Base-by-base conservation (phyloP, 35 echinoderm and acorn worm genomes). In the Ptychodera flava region DNA sequence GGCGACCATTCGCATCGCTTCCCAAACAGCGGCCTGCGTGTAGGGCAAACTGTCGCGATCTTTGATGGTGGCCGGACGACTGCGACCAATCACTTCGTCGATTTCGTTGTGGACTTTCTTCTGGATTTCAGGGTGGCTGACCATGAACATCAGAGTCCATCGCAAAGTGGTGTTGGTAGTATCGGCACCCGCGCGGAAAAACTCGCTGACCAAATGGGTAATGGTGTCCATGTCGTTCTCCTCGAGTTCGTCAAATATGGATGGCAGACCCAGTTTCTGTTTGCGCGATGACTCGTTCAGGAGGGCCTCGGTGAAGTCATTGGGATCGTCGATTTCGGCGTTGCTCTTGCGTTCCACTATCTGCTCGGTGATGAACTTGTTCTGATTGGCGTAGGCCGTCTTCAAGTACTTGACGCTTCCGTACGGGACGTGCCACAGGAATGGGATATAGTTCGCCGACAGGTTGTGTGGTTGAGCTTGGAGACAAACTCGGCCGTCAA, bases 121-220 rank as follows among this genome's bases (percentile, higher is more conserved):
- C 78, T 93, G 92, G 33, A 87, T 77, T 2, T 90, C 79, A 35
- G 83, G 92, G 80, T 93, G 79, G 16, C 37, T 81, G 78, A 90
- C 79, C 83, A 90, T 35, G 28, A 86, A 78, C 29, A 93, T 32
- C 12, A 87, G 37, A 32, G 84, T 84, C 92, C 92, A 93, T 12
- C 64, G 88, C 35, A 93, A 77, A 1, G 84, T 93, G 35, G 92
- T 84, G 2, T 88, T 38, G 16, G 79, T 31, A 0, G 92, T 93
- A 31, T 93, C 92, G 29, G 92, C 89, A 1, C 92, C 92, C 0
- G 80, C 92, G 10, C 85, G 29, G 84, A 91, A 93, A 1, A 93
- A 32, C 31, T 93, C 88, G n/a, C 87, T 81, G 6, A 80, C 87
- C 36, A 82, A 45, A 31, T 81, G 29, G 35, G 80, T 88, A 1